Evolutionary conservation across 1,140 invertebrate genomes (phyloP).

Genomic region (Globodera ellingtonae): DNA sequence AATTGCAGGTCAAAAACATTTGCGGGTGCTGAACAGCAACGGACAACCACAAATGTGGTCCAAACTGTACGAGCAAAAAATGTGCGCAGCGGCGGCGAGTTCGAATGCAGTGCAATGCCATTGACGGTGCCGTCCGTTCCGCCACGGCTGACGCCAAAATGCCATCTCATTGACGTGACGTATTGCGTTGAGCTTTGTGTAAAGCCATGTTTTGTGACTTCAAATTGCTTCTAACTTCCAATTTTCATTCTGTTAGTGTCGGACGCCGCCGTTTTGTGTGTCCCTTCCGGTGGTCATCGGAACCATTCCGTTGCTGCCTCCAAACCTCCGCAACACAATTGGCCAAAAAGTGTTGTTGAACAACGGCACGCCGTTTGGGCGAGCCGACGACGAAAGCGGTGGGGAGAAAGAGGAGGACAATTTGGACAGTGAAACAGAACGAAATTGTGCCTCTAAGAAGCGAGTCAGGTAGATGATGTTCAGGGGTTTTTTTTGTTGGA

Average conservation of each 20-base stretch:
- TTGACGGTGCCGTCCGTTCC: constrained; percentile 56
- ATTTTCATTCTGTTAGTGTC: not conserved
- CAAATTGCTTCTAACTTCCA: too few species aligned
- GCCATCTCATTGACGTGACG: constrained; percentile 58
- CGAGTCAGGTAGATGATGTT: constrained; percentile 14
- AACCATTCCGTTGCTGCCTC: constrained; percentile 55
- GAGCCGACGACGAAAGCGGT: not conserved
- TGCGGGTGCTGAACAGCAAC: constrained; percentile 56
- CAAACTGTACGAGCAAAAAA: constrained; percentile 34
- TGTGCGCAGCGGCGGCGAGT: constrained; percentile 32
- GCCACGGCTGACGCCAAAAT: constrained; percentile 53
- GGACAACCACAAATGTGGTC: constrained; percentile 41
- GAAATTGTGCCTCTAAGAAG: constrained; percentile 51
- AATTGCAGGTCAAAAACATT: constrained; percentile 64
- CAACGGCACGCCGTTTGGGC: not conserved
- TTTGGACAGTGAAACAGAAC: constrained; percentile 46
- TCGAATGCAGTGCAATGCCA: constrained; percentile 41
- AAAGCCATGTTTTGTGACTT: not conserved
- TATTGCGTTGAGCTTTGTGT: constrained; percentile 59
- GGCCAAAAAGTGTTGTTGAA: not conserved
- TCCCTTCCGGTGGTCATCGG: constrained; percentile 57
- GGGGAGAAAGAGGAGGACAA: constrained; percentile 27
- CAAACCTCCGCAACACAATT: not conserved
- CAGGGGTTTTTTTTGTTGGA: not conserved
- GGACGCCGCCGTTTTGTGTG: constrained; percentile 44